phyloP scores from a whole-genome alignment of 2,888 invertebrate genomes.

The Agrotis puta region DNA sequence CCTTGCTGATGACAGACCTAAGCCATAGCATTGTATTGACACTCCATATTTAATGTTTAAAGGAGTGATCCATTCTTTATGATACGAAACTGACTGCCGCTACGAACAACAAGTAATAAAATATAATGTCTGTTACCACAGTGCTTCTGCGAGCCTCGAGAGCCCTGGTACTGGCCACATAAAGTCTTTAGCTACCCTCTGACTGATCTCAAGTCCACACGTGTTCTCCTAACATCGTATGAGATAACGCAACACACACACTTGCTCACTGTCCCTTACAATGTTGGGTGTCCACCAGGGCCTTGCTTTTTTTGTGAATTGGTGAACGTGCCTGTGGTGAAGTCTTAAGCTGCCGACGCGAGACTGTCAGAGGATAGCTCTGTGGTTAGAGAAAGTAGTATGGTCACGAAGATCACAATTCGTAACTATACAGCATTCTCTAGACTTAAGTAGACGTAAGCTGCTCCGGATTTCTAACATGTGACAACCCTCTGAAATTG shows the following conservation, averaged over 20 bases:
- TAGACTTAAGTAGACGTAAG: conserved; percentile 86
- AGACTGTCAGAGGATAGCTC: conserved; percentile 82
- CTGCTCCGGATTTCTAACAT: conserved; percentile 82
- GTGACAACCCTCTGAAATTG: conserved; percentile 81
- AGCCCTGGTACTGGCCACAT: conserved; percentile 78
- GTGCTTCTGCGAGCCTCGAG: conserved; percentile 75
- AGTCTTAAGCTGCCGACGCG: conserved; percentile 65
- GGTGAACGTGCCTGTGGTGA: conserved; percentile 69
- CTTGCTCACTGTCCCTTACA: conserved; percentile 67
- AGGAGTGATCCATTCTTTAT: conserved; percentile 2
- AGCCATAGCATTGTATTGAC: not conserved
- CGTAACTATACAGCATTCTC: conserved; percentile 86
- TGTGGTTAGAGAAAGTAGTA: conserved; percentile 84
- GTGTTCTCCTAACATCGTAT: conserved; percentile 73
- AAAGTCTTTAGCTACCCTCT: conserved; percentile 82
- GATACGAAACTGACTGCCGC: conserved; percentile 11
- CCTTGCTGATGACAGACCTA: not conserved
- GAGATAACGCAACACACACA: conserved; percentile 63
- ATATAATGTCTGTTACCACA: conserved; percentile 78
- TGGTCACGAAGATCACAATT: conserved; percentile 79
- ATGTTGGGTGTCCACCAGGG: conserved; percentile 75
- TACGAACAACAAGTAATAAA: conserved; percentile 22
- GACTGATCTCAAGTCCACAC: conserved; percentile 75
- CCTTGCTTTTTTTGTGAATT: conserved; percentile 54
- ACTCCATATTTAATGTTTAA: not conserved